phyloP scores from a whole-genome alignment of 2,113 vertebrate genomes.

The Recurvirostra avosetta region DNA sequence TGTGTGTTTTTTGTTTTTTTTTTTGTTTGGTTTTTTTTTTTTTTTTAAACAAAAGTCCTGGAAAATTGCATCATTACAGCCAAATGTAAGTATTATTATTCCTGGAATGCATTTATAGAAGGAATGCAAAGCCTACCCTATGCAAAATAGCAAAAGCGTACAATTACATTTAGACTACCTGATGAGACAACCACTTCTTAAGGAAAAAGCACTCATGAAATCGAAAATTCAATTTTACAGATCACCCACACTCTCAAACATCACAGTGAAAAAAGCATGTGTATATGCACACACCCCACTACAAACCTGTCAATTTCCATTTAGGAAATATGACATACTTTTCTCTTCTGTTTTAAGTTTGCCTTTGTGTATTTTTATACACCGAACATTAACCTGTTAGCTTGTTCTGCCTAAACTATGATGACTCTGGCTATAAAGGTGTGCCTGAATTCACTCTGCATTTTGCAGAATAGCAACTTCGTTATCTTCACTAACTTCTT shows the following conservation, averaged over 20 bases:
- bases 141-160: neutral
- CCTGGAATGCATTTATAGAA: neutral
- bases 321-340: neutral
- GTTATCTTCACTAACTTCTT: neutral
- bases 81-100: neutral
- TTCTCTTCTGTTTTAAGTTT: neutral
- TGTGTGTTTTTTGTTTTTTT: too few species aligned
- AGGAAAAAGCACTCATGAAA: neutral
- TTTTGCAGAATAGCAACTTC: neutral
- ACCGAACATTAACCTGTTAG: neutral
- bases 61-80: neutral
- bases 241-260: neutral
- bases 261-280: rapidly evolving
- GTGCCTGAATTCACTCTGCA: neutral
- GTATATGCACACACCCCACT: neutral
- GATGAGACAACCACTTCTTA: neutral
- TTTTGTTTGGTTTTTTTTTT: too few species aligned
- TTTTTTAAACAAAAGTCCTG: neutral
- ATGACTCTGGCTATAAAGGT: neutral
- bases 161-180: neutral
- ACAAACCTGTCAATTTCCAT: neutral
- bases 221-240: neutral
- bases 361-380: neutral
- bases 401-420: neutral
- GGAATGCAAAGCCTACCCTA: neutral